Evolutionary conservation across 1,140 invertebrate species (phyloP).

Genomic region (Xylocopa sonorina): DNA sequence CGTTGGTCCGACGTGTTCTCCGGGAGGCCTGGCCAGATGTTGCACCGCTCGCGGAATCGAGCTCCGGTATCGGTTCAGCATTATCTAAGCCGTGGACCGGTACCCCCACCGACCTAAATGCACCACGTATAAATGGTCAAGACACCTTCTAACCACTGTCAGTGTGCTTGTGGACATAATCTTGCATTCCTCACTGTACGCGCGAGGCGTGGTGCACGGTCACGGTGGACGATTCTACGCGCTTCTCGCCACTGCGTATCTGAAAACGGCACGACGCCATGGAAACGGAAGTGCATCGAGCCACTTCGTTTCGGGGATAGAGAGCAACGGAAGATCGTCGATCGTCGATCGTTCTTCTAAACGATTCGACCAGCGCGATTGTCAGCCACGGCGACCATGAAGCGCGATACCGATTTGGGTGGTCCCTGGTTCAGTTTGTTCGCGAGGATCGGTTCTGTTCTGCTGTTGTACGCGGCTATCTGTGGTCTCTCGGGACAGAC

Average conservation of each 20-base stretch:
- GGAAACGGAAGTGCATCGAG: background rate
- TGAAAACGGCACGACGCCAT: background rate
- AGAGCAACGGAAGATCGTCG: background rate
- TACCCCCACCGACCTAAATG: conserved; percentile 81
- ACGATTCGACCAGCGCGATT: background rate
- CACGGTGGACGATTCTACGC: no score
- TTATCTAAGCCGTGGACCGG: conserved; percentile 69
- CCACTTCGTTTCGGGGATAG: background rate
- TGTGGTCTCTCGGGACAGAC: background rate
- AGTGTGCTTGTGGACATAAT: conserved; percentile 74
- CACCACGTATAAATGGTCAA: conserved; percentile 80
- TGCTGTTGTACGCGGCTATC: conserved; percentile 24
- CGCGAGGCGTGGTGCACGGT: background rate
- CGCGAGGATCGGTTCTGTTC: conserved; percentile 9
- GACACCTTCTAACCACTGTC: conserved; percentile 76
- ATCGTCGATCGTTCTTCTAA: background rate
- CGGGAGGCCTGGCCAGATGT: background rate
- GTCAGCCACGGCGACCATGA: conserved; percentile 15
- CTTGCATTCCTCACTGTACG: conserved; percentile 17
- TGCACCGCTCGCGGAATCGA: conserved; percentile 29
- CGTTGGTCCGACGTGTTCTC: background rate
- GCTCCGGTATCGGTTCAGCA: conserved; percentile 50
- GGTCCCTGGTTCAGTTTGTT: background rate
- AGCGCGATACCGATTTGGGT: background rate
- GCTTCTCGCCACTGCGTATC: background rate